Evolutionary conservation across 2,797 vertebrate species (phyloP).

Genomic region (Brotula barbata): DNA sequence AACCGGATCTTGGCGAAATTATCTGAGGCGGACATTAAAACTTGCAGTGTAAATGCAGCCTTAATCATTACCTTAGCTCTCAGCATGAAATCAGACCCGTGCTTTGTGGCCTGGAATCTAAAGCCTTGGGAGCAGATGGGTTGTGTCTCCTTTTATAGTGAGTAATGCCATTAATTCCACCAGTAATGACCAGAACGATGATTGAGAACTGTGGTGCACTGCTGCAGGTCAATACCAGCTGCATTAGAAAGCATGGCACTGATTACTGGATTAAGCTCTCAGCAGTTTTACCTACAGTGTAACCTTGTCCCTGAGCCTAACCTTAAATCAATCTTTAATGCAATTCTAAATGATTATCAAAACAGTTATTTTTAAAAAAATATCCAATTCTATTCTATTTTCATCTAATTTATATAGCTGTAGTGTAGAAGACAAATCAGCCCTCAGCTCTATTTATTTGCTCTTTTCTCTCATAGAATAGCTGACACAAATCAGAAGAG

Average conservation of each 20-base stretch:
- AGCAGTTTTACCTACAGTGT: slow-evolving; percentile 40
- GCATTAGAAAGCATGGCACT: slow-evolving; percentile 50
- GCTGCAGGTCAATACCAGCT: slow-evolving; percentile 63
- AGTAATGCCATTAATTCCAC: slow-evolving; percentile 75
- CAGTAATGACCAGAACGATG: slow-evolving; percentile 71
- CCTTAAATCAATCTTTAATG: slow-evolving; percentile 32
- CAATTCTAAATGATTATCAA: slow-evolving; percentile 26
- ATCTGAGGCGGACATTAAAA: too few relatives aligned
- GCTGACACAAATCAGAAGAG: slow-evolving; percentile 28
- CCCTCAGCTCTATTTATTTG: neutral
- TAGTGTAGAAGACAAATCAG: slow-evolving; percentile 2
- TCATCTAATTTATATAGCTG: neutral
- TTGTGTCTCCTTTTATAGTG: slow-evolving; percentile 71
- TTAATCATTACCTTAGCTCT: slow-evolving; percentile 21
- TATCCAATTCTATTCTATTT: slow-evolving; percentile 1
- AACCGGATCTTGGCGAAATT: too few relatives aligned
- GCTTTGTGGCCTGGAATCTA: slow-evolving; percentile 39
- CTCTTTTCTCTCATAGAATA: slow-evolving; percentile 11
- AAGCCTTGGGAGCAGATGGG: slow-evolving; percentile 68
- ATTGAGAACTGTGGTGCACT: slow-evolving; percentile 64
- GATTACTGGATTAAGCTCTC: slow-evolving; percentile 53
- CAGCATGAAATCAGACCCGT: slow-evolving; percentile 19
- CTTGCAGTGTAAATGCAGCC: too few relatives aligned
- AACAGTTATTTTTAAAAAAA: slow-evolving; percentile 32
- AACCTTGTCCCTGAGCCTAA: slow-evolving; percentile 57